Percentiles rank a stretch among this genome's conserved stretches.
Conservation (phyloP, 2,888 invertebrate species). For the Cataglyphis cursor region DNA sequence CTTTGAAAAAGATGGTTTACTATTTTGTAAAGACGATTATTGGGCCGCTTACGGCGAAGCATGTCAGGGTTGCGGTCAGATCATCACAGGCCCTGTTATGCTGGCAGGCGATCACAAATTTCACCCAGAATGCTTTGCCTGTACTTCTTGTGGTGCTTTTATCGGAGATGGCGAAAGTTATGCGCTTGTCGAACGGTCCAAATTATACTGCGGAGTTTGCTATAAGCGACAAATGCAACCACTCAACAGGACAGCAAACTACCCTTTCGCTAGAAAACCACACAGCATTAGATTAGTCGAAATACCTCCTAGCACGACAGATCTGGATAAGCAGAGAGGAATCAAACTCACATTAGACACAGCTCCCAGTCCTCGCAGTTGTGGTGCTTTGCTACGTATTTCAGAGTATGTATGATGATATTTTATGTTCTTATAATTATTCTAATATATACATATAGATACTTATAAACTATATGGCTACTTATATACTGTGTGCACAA, state of each 20-base stretch:
- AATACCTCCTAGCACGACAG: conserved; percentile 89
- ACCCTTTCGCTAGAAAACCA: conserved; percentile 88
- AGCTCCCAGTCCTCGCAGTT: conserved; percentile 87
- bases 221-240: conserved; percentile 92
- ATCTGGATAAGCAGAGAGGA: conserved; percentile 88
- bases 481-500: neutral
- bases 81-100: conserved; percentile 97
- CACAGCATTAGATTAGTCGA: conserved; percentile 95
- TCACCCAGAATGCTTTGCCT: conserved; percentile 98
- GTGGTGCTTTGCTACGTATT: conserved; percentile 89
- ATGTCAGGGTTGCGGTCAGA: conserved; percentile 95
- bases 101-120: conserved; percentile 97
- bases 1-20: conserved; percentile 95
- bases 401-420: conserved; percentile 89
- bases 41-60: conserved; percentile 95
- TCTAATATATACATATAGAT: neutral
- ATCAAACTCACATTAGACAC: conserved; percentile 90
- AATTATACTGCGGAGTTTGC: conserved; percentile 94
- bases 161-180: conserved; percentile 98
- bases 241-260: conserved; percentile 87
- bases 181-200: conserved; percentile 95
- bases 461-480: neutral
- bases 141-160: conserved; percentile 92
- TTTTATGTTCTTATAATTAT: conserved; percentile 44
- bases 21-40: conserved; percentile 96